Conservation (phyloP, 1,140 invertebrate species). For the Choristoneura fumiferana region DNA sequence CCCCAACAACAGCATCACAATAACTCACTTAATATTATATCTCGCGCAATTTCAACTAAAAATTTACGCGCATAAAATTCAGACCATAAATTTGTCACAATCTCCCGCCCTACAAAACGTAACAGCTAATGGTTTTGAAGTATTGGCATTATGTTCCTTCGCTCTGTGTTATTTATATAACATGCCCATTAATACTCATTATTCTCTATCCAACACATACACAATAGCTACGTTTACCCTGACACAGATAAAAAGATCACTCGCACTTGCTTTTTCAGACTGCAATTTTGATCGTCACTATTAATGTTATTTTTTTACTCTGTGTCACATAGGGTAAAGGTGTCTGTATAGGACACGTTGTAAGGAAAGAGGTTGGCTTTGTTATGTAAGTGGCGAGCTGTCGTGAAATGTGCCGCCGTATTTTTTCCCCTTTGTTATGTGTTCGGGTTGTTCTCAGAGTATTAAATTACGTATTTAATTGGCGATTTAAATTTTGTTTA, state of each 20-base stretch:
- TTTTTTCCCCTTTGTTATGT: constrained; percentile 8
- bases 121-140: constrained; percentile 63
- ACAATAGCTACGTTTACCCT: constrained; percentile 34
- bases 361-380: constrained; percentile 4
- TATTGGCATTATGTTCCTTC: constrained; percentile 54
- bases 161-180: constrained; percentile 42
- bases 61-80: constrained; percentile 10
- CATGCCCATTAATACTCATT: constrained; percentile 47
- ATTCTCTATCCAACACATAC: constrained; percentile 41
- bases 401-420: background rate
- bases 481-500: constrained; percentile 16
- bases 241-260: constrained; percentile 16
- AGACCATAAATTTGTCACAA: constrained; percentile 1
- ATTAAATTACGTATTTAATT: constrained; percentile 19
- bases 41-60: constrained; percentile 6
- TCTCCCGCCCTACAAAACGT: background rate
- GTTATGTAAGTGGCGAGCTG: background rate
- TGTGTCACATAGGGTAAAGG: constrained; percentile 4
- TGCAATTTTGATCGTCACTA: background rate
- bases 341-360: background rate
- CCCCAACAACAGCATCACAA: background rate
- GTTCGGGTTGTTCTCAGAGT: constrained; percentile 11
- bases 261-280: background rate
- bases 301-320: background rate
- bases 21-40: background rate